Evolutionary conservation across 92 coral and sea anemone genomes (phyloP).

Genomic region (Meandrina meandrites): DNA sequence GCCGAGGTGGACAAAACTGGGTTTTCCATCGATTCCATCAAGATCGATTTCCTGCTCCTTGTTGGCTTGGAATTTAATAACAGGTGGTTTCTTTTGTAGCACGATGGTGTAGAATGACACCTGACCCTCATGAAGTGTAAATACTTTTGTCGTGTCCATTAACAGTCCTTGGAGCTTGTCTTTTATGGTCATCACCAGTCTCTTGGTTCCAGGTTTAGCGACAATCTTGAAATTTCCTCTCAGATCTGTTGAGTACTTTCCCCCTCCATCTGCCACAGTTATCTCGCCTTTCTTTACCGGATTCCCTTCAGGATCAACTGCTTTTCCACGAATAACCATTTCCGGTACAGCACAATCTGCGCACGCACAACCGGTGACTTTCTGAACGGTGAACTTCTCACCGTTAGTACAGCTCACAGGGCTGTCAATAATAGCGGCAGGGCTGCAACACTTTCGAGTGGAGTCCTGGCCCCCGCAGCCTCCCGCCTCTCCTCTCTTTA

Average conservation of each 20-base stretch:
- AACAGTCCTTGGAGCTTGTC: conserved; percentile 31
- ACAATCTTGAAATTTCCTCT: conserved; percentile 38
- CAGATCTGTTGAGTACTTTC: background rate
- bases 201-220: conserved; percentile 22
- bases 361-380: conserved; percentile 44
- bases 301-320: conserved; percentile 34
- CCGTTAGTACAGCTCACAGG: conserved; percentile 12
- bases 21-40: background rate
- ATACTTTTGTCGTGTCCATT: conserved; percentile 39
- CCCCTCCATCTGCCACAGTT: conserved; percentile 4
- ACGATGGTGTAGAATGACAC: conserved; percentile 35
- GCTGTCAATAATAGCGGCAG: background rate
- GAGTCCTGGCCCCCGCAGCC: conserved; percentile 27
- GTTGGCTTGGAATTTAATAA: conserved; percentile 24
- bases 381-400: conserved; percentile 16
- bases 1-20: conserved; percentile 5
- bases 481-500: conserved; percentile 5
- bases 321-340: conserved; percentile 37
- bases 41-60: background rate
- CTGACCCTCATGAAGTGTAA: conserved; percentile 30
- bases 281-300: conserved; percentile 46
- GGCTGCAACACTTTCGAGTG: conserved; percentile 36
- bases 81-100: conserved; percentile 36
- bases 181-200: conserved; percentile 47
- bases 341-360: conserved; percentile 21